Evolutionary conservation across 2,888 invertebrate species (phyloP), one percentile per base, ranked within the genome.

Genomic region (Agrochola lychnidis): DNA sequence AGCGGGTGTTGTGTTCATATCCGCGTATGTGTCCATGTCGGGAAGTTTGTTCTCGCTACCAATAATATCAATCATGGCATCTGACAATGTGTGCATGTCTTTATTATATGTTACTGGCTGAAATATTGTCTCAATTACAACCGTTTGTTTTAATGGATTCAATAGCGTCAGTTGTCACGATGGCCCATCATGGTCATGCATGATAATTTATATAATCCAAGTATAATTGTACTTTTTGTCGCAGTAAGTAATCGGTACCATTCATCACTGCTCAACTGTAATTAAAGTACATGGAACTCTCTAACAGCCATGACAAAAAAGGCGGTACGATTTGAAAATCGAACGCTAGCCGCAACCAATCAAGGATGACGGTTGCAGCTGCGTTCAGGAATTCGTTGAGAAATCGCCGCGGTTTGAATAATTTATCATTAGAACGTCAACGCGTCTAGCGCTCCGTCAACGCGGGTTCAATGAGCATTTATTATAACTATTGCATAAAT

Each of bases 321-420:
- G 85, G 86, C 86, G 79, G 82, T 81, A 78, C 78, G 84, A 92
- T 93, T 94, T 92, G 84, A 95, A 94, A 95, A 94, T 93, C 91
- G 93, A 94, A 93, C 88, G 92, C 87, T 61, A 86, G 86, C 86
- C 84, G 85, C 92, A 89, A 83, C 92, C 93, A 94, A 91, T 94
- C 94, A 92, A 94, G 93, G 93, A 92, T 95, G 95, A 95, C 95
- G 94, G 90, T 91, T 93, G 93, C 94, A 91, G 92, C 94, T 93
- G 95, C 95, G 95, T 94, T 95, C 95, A 96, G 95, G 95, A 96
- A 96, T 96, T 91, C 93, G 93, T 94, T 94, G 95, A 95, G 96
- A 96, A 96, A 96, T 96, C 95, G 93, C 90, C 90, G 93, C 89
- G 89, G 86, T 87, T 94, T 95, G 95, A 95, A 96, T 96, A 91